These are phyloP conservation scores for Piprites chloris DNA, from an alignment of 2,113 vertebrate genomes.

Conservation along the genomic window DNA sequence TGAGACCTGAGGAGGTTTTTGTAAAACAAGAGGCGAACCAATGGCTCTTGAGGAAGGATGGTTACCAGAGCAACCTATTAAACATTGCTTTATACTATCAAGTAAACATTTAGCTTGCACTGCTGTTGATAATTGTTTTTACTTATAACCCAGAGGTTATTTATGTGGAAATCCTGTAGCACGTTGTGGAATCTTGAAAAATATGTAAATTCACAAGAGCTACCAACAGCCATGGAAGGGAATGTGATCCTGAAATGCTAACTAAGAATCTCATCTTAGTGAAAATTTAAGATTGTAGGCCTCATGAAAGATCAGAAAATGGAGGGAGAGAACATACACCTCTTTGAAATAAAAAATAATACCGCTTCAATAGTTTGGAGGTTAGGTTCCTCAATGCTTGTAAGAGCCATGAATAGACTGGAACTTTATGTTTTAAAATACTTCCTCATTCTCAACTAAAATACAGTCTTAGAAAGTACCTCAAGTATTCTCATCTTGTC, in stretches of 20 bases:
- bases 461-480: neutral
- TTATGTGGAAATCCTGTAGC: neutral
- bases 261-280: neutral
- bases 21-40: neutral
- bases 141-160: neutral
- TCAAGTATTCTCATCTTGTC: neutral
- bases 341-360: neutral
- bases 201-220: neutral
- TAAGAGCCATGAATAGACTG: neutral
- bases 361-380: neutral
- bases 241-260: neutral
- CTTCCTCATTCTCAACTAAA: neutral
- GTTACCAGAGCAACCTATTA: neutral
- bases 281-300: neutral
- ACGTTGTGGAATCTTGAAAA: neutral
- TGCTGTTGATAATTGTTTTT: neutral
- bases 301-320: neutral
- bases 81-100: neutral
- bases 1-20: neutral
- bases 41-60: neutral
- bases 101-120: neutral
- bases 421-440: neutral
- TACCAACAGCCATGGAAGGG: neutral
- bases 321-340: fast-evolving
- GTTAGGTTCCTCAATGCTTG: neutral